phyloP scores from a whole-genome alignment of 2,888 invertebrate species.

The Phengaris alcon region DNA sequence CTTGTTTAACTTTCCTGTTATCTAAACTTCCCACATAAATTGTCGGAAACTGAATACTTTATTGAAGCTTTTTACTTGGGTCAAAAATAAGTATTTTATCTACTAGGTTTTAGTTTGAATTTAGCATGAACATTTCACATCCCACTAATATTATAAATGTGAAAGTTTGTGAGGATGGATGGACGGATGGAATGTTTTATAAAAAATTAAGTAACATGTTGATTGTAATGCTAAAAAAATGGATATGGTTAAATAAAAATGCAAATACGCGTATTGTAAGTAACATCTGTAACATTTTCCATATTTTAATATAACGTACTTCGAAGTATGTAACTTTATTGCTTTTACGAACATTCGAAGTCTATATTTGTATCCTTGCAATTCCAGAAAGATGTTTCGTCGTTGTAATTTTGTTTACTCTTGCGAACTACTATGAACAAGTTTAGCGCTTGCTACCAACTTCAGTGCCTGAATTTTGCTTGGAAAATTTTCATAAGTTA shows the following conservation, averaged over 20 bases:
- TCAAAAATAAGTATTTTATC: too few species aligned
- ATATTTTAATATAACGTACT: background rate
- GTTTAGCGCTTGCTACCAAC: background rate
- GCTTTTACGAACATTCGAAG: background rate
- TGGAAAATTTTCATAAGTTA: background rate
- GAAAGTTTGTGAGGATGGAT: too few species aligned
- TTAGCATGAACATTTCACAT: too few species aligned
- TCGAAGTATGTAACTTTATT: conserved; percentile 1
- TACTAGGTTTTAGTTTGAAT: too few species aligned
- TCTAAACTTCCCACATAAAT: conserved; percentile 7
- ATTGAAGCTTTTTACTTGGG: background rate
- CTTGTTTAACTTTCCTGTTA: background rate
- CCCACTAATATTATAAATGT: too few species aligned
- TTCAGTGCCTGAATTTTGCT: conserved; percentile 7
- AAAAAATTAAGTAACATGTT: too few species aligned
- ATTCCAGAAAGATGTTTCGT: background rate
- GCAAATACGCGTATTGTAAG: background rate
- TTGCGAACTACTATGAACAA: background rate
- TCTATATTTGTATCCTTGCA: conserved; percentile 3
- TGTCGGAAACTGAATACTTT: background rate
- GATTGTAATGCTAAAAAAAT: too few species aligned
- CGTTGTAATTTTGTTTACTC: background rate
- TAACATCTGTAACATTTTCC: conserved; percentile 8
- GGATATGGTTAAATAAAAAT: background rate
- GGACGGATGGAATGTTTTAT: too few species aligned